These are phyloP conservation scores for Camponotus vicinus DNA, from an alignment of 1,140 invertebrate genomes.

Conservation along the genomic window DNA sequence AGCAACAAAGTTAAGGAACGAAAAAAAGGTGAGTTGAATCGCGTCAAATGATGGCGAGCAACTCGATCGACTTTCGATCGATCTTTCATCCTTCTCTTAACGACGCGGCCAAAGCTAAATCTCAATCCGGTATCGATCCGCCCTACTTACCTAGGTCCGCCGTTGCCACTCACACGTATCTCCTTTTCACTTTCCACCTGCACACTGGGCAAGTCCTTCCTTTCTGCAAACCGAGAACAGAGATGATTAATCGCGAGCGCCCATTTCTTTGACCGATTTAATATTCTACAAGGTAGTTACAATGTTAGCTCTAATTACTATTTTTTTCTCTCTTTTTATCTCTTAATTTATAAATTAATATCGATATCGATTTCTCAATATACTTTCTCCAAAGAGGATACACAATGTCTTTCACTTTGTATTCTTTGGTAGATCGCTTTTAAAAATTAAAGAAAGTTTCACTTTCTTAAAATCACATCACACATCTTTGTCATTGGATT, in stretches of 20 bases:
- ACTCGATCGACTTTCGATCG: conserved; percentile 61
- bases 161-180: conserved; percentile 73
- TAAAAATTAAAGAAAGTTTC: conserved; percentile 5
- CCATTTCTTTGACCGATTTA: not conserved
- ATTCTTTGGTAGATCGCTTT: not conserved
- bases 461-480: not conserved
- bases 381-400: not conserved
- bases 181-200: conserved; percentile 84
- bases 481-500: not conserved
- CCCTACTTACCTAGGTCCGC: conserved; percentile 82
- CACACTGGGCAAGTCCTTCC: conserved; percentile 75
- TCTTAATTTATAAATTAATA: not conserved
- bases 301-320: not conserved
- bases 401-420: not conserved
- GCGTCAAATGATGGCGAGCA: conserved; percentile 14
- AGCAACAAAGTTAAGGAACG: not conserved
- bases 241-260: conserved; percentile 13
- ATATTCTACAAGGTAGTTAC: not conserved
- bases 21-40: conserved; percentile 19
- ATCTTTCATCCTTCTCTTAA: conserved; percentile 54
- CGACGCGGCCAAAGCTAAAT: not conserved
- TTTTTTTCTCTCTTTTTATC: too few species aligned
- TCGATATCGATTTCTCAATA: not conserved
- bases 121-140: conserved; percentile 68
- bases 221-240: conserved; percentile 78